Percentiles rank a stretch among this genome's conserved stretches.
Evolutionary conservation across 1,140 invertebrate species (phyloP).

Genomic region (Elysia chlorotica): DNA sequence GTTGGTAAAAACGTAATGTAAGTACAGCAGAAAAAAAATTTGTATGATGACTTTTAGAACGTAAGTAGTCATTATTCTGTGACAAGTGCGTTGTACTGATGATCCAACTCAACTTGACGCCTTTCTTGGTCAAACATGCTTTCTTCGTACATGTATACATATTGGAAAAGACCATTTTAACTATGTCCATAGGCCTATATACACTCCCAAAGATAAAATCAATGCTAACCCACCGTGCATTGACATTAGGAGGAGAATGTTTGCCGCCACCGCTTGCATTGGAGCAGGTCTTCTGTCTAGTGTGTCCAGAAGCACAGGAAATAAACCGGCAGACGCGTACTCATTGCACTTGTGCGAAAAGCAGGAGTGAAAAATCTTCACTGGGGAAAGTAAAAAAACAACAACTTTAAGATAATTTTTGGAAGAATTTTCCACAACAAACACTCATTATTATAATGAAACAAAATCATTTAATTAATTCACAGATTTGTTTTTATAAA

Average conservation of each 20-base stretch:
- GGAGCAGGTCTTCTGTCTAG: neutral
- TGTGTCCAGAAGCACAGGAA: conserved; percentile 2
- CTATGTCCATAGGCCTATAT: too few species aligned
- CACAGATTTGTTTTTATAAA: neutral
- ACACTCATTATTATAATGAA: neutral
- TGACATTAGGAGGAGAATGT: conserved; percentile 8
- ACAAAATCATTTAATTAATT: neutral
- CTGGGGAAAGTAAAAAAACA: conserved; percentile 8
- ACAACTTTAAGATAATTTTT: neutral
- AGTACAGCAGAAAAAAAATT: neutral
- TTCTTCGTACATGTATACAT: too few species aligned
- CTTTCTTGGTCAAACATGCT: neutral
- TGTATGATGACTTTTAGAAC: neutral
- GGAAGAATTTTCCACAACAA: neutral
- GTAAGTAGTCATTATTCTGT: neutral
- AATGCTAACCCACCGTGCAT: conserved; percentile 1
- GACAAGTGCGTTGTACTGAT: neutral
- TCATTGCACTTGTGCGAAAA: conserved; percentile 14
- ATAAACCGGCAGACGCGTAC: conserved; percentile 11
- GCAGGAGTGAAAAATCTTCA: conserved; percentile 15
- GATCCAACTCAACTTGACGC: neutral
- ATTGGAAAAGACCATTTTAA: too few species aligned
- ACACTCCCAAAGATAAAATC: neutral
- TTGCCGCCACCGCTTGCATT: neutral
- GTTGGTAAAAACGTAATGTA: neutral